Evolutionary conservation across 2,888 invertebrate species (phyloP).

Genomic region (Hirudinaria manillensis): DNA sequence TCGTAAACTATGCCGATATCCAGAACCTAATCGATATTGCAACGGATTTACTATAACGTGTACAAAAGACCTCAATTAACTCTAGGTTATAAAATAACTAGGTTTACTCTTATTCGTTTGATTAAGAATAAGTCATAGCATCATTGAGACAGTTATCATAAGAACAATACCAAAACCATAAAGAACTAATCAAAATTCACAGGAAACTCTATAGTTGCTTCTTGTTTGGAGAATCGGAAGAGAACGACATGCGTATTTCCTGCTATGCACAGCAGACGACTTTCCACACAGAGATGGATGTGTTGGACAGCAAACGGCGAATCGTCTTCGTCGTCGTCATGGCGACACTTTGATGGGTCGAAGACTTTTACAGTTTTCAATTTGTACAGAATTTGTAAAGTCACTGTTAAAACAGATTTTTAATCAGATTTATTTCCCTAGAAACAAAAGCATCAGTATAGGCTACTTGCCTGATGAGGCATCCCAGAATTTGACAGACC

Average conservation of each 20-base stretch:
- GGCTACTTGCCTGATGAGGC: constrained; percentile 38
- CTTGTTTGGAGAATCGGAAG: constrained; percentile 89
- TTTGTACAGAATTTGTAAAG: constrained; percentile 92
- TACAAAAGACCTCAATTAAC: not conserved
- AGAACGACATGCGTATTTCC: constrained; percentile 88
- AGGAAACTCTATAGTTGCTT: constrained; percentile 61
- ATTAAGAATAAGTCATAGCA: not conserved
- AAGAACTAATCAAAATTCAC: constrained; percentile 41
- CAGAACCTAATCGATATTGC: constrained; percentile 61
- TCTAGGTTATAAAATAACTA: not conserved
- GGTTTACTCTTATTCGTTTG: too few relatives aligned
- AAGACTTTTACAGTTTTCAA: constrained; percentile 89
- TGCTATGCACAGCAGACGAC: constrained; percentile 78
- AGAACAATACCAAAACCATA: not conserved
- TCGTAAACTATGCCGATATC: constrained; percentile 83
- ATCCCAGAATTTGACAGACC: constrained; percentile 74
- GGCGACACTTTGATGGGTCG: constrained; percentile 61
- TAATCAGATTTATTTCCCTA: not conserved
- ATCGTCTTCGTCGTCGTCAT: constrained; percentile 60
- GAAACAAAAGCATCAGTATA: not conserved
- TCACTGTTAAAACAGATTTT: constrained; percentile 61
- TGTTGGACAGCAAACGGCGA: constrained; percentile 84
- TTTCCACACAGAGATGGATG: constrained; percentile 81
- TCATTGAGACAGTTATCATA: not conserved
- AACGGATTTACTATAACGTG: constrained; percentile 11